Conservation (phyloP, 2,888 invertebrate species). For the Nycteola revayana region DNA sequence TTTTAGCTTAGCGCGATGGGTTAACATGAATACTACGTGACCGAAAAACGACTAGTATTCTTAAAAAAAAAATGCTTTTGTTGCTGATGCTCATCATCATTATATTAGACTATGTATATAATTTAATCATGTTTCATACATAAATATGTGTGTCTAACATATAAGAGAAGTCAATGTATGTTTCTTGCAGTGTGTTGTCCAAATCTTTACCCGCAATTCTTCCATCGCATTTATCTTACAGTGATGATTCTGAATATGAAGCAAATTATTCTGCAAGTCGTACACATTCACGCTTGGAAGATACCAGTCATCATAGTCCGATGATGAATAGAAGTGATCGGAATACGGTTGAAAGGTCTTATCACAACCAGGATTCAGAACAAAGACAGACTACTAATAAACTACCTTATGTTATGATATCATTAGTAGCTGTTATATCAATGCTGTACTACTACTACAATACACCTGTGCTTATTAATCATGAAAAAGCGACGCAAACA, state of each 20-base stretch:
- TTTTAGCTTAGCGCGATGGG: too few species aligned
- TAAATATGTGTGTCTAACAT: too few species aligned
- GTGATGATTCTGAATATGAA: conserved; percentile 41
- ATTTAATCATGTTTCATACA: too few species aligned
- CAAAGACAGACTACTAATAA: not conserved
- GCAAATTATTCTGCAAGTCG: conserved; percentile 14
- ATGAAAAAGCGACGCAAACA: conserved; percentile 24
- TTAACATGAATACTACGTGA: too few species aligned
- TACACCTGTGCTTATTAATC: not conserved
- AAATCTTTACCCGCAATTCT: conserved; percentile 65
- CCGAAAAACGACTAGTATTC: too few species aligned
- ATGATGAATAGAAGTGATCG: conserved; percentile 10
- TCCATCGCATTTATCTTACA: conserved; percentile 57
- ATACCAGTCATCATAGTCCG: conserved; percentile 8
- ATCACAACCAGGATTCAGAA: not conserved
- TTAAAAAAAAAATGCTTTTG: conserved; percentile 13
- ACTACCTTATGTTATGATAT: conserved; percentile 6
- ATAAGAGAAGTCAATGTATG: conserved; percentile 59
- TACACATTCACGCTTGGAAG: conserved; percentile 15
- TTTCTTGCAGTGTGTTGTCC: conserved; percentile 66
- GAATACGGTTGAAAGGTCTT: conserved; percentile 8
- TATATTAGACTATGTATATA: too few species aligned
- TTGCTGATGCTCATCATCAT: conserved; percentile 5
- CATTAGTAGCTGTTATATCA: conserved; percentile 17
- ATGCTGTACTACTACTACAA: conserved; percentile 2